phyloP scores from a whole-genome alignment of 2,113 vertebrate species.

The Gnathonemus longibarbis region DNA sequence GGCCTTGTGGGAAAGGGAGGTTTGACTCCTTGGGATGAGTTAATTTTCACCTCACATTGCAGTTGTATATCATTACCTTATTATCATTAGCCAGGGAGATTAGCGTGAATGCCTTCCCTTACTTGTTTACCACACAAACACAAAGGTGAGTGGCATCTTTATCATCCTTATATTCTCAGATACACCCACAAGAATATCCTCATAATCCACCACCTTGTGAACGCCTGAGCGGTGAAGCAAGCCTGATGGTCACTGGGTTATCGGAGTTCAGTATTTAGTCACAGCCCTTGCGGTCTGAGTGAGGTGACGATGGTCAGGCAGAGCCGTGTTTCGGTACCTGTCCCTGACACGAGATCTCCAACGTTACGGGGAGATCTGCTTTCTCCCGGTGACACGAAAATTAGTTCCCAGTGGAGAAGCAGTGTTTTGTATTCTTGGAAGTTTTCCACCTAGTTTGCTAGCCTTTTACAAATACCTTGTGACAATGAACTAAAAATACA shows the following conservation, averaged over 20 bases:
- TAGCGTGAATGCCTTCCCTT: neutral
- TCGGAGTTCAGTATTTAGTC: neutral
- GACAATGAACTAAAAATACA: neutral
- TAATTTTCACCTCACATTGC: neutral
- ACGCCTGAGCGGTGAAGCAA: neutral
- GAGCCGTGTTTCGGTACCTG: neutral
- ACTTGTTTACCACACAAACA: neutral
- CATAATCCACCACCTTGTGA: neutral
- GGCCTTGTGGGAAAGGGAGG: neutral
- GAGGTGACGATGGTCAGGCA: neutral
- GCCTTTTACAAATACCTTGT: neutral
- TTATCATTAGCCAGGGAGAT: neutral
- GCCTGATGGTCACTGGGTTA: neutral
- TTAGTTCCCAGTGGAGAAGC: neutral
- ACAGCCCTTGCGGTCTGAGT: neutral
- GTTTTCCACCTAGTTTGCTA: neutral
- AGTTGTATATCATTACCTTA: neutral
- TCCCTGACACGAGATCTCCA: neutral
- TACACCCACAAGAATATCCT: neutral
- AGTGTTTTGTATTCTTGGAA: neutral
- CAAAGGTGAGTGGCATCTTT: neutral
- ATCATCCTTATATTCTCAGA: neutral
- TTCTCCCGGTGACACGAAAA: neutral
- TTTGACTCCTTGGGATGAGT: neutral
- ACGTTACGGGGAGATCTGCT: neutral